Conservation (phyloP, 2,113 vertebrate genomes). For the Penelope pileata region DNA sequence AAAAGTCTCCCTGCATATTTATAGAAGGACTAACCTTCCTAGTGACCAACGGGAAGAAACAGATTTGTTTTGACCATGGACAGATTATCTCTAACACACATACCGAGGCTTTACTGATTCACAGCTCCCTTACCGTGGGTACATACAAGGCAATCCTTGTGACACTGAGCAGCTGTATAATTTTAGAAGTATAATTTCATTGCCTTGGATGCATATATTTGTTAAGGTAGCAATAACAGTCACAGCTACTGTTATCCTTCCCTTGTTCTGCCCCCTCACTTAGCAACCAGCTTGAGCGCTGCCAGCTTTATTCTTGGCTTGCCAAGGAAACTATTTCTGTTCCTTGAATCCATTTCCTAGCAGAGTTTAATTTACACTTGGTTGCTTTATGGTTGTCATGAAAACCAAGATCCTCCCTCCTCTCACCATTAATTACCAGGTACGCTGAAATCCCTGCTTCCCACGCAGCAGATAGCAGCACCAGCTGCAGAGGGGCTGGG, state of each 20-base stretch:
- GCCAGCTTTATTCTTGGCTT: not conserved
- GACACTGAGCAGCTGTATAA: not conserved
- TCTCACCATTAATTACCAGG: not conserved
- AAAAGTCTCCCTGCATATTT: not conserved
- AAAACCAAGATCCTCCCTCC: not conserved
- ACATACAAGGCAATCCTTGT: not conserved
- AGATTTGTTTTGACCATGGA: not conserved
- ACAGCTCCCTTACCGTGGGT: not conserved
- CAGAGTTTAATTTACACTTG: not conserved
- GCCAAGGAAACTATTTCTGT: conserved; percentile 23
- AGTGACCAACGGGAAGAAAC: not conserved
- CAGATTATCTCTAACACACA: not conserved
- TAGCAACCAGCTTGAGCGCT: not conserved
- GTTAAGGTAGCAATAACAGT: not conserved
- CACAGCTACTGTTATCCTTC: not conserved
- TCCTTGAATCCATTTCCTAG: not conserved
- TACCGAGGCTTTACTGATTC: not conserved
- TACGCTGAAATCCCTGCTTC: not conserved
- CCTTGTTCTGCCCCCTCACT: not conserved
- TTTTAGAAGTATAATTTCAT: not conserved
- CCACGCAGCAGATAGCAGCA: not conserved
- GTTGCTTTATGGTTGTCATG: not conserved
- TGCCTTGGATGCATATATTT: not conserved
- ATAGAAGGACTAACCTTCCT: not conserved
- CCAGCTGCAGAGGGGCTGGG: not conserved